Base-by-base conservation (phyloP, 2,113 vertebrate species). In the Heliornis fulica region DNA sequence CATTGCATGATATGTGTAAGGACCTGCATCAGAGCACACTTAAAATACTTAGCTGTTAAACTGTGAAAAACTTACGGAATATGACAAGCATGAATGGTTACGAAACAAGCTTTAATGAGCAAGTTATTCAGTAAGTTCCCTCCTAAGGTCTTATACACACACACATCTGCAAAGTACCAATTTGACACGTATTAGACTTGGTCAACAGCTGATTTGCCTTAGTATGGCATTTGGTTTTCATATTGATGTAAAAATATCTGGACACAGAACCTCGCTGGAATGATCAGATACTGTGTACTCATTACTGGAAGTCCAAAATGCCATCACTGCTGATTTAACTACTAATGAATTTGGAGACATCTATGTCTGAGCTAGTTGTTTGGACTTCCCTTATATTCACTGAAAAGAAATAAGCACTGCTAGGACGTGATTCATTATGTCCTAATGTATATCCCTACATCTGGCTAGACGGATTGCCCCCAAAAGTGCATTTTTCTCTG, bases 401-500 rank as follows among this genome's bases (percentile, higher is more conserved):
- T 46, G 56, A 29, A 50, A 79, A 89, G 68, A 74, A 87, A 31
- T 23, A 51, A 26, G 32, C 17, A 77, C 36, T 78, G 69, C 56
- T 63, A 16, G 46, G 56, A 26, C 71, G 64, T 60, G n/a, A 59
- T 74, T 63, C 46, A 69, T 89, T 51, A 56, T 46, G 43, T 54
- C 56, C 75, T 88, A 31, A 71, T 76, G 48, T 29, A 64, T 38
- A 75, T 76, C 70, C 38, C 38, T 75, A 32, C 45, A 63, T 83
- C 21, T 74, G 46, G 25, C 66, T 78, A 45, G 28, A 89, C 59
- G 2, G 87, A 87, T 75, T 70, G 11, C 59, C 13, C 68, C 19
- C 45, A n/a, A 72, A 78, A 94, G 34, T 71, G 32, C 51, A 16
- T 94, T 93, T 95, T 94, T 82, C 34, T 87, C 74, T 89, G 81